Base-by-base conservation (phyloP, 1,140 invertebrate species). In the Drosophila lini region DNA sequence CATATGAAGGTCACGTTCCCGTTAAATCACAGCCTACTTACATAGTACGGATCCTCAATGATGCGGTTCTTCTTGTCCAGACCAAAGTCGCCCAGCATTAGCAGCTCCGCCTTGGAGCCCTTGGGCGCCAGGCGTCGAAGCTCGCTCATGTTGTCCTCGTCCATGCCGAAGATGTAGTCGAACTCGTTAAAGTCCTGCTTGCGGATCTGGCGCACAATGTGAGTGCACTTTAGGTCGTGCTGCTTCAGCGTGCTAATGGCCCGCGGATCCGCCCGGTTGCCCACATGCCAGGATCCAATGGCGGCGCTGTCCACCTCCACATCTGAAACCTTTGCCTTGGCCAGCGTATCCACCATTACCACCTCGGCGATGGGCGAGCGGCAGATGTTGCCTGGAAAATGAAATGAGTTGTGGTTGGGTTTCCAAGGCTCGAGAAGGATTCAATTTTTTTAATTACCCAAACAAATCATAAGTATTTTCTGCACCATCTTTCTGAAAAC, bases 281-380 rank as follows among this genome's bases (percentile, higher is more conserved):
- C 98, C 40, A 95, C 94, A 93, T 99, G 97, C 95, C 97, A 99
- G 34, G 93, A 93, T 5, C 96, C 96, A 36, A 97, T 94, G 11
- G 96, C 98, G 3, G 97, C 97, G 93, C 97, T 98, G 85, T 99
- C 97, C 5, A 97, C 95, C 71, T 97, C 98, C 78, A 95, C 81
- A 74, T 95, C 93, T 2, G 92, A 76, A 7, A 95, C 78, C 42
- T 94, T 94, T 64, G 93, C 92, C 81, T 97, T 94, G 78, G 94
- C 94, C 9, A 97, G 93, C 10, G 95, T 91, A 73, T 98, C 94
- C 32, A 94, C 92, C 93, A 98, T 98, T 1, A 98, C 96, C 9
- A 97, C 97, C 93, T 98, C 97, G 19, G 97, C 97, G 73, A 98
- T 98, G 7, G 98, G 97, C 13, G 97, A 98, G n/a, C 98, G 94